A percentile compares a stretch with the other conserved stretches of the same genome.
phyloP scores from a whole-genome alignment of 2,888 invertebrate genomes.

The Thecocarcelia acutangulata region DNA sequence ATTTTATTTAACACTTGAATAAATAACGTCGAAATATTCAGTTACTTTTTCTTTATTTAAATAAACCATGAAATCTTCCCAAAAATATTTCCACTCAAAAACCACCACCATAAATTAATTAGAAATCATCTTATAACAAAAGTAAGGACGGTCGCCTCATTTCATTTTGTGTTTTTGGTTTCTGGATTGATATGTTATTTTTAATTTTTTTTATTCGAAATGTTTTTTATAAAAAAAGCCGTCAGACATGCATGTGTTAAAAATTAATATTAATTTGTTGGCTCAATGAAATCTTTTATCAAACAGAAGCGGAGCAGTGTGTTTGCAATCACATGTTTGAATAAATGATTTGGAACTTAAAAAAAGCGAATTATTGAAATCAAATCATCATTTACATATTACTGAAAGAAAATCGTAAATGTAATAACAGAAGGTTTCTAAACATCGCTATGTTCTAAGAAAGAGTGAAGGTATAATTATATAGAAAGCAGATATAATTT shows the following conservation, averaged over 20 bases:
- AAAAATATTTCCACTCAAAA: conserved; percentile 27
- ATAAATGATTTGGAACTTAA: too few relatives aligned
- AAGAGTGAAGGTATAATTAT: too few relatives aligned
- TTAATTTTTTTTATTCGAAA: conserved; percentile 47
- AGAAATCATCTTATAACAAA: conserved; percentile 75
- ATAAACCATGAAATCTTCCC: neutral
- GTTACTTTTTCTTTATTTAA: conserved; percentile 63
- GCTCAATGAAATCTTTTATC: neutral
- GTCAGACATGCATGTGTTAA: conserved; percentile 78
- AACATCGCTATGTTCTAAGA: too few relatives aligned
- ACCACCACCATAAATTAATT: conserved; percentile 60
- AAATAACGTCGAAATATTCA: conserved; percentile 73
- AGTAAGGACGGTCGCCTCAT: neutral
- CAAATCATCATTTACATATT: too few relatives aligned
- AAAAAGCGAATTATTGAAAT: too few relatives aligned
- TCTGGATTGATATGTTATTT: conserved; percentile 70
- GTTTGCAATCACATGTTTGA: too few relatives aligned
- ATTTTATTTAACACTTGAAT: conserved; percentile 78
- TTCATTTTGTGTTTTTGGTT: conserved; percentile 10
- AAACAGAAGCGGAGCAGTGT: too few relatives aligned
- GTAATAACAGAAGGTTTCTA: too few relatives aligned
- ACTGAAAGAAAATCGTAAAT: too few relatives aligned
- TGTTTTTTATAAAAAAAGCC: conserved; percentile 58
- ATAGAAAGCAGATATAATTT: too few relatives aligned
- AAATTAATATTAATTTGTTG: conserved; percentile 79